A percentile compares a stretch with the other conserved stretches of the same genome.
phyloP scores from a whole-genome alignment of 2,113 vertebrate genomes.

The Paramormyrops kingsleyae region DNA sequence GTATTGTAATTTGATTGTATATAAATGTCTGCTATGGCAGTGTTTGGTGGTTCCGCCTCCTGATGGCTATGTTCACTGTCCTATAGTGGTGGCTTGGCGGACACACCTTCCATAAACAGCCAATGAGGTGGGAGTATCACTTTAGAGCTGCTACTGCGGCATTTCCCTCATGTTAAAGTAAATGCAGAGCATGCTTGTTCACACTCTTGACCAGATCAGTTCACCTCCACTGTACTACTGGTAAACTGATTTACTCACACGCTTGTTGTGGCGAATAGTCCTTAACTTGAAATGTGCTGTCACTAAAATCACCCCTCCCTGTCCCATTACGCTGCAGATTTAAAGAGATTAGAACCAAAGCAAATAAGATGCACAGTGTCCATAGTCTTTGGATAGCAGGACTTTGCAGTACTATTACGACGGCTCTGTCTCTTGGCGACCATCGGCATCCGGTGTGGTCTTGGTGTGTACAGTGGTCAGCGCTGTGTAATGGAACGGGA shows the following conservation, averaged over 20 bases:
- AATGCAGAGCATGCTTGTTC: background rate
- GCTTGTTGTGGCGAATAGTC: background rate
- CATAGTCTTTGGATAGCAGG: background rate
- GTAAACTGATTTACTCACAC: background rate
- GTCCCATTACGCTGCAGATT: background rate
- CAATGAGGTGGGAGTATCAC: background rate
- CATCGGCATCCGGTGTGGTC: background rate
- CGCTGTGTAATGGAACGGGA: background rate
- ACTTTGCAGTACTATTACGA: background rate
- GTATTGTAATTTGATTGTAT: background rate
- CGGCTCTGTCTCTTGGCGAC: background rate
- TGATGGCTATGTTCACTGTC: background rate
- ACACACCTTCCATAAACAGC: background rate
- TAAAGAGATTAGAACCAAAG: background rate
- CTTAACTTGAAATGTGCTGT: background rate
- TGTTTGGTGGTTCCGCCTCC: background rate
- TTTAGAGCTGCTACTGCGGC: background rate
- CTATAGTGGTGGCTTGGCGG: background rate
- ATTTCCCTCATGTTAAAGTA: background rate
- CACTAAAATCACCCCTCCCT: background rate
- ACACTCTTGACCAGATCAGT: background rate
- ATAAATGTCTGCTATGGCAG: background rate
- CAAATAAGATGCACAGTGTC: background rate
- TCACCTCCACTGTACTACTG: background rate
- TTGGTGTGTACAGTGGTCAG: background rate